These are phyloP conservation scores for Meghimatium bilineatum DNA, from an alignment of 2,888 invertebrate species.

Conservation along the genomic window DNA sequence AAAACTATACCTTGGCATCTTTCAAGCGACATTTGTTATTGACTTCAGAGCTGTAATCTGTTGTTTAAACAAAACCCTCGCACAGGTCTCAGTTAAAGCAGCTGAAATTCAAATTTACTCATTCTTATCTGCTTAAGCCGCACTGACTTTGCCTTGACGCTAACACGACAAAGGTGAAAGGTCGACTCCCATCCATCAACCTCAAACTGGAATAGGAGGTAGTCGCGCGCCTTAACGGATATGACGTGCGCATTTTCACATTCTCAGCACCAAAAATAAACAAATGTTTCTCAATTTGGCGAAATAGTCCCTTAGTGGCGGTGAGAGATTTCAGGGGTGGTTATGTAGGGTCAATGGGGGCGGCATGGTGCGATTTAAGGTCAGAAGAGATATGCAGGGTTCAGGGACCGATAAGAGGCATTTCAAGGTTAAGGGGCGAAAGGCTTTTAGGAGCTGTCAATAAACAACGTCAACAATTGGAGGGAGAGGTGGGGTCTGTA, in stretches of 20 bases:
- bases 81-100: neutral
- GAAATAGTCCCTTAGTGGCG: too few species aligned
- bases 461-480: too few species aligned
- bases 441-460: too few species aligned
- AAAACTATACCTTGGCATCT: neutral
- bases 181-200: neutral
- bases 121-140: conserved; percentile 13
- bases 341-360: too few species aligned
- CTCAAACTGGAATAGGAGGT: too few species aligned
- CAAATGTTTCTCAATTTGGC: neutral
- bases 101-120: conserved; percentile 14
- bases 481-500: too few species aligned
- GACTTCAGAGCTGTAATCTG: conserved; percentile 8
- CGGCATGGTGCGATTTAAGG: too few species aligned
- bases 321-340: too few species aligned
- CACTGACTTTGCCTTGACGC: neutral
- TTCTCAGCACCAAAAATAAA: neutral
- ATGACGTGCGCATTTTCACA: neutral
- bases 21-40: conserved; percentile 5
- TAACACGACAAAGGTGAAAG: conserved; percentile 11
- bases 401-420: too few species aligned
- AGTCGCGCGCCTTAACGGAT: neutral
- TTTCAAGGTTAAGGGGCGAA: too few species aligned
- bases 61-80: conserved; percentile 4
- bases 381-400: too few species aligned